Evolutionary conservation across 2,888 invertebrate species (phyloP), one percentile per base, ranked within the genome.

Genomic region (Lymantria dispar): DNA sequence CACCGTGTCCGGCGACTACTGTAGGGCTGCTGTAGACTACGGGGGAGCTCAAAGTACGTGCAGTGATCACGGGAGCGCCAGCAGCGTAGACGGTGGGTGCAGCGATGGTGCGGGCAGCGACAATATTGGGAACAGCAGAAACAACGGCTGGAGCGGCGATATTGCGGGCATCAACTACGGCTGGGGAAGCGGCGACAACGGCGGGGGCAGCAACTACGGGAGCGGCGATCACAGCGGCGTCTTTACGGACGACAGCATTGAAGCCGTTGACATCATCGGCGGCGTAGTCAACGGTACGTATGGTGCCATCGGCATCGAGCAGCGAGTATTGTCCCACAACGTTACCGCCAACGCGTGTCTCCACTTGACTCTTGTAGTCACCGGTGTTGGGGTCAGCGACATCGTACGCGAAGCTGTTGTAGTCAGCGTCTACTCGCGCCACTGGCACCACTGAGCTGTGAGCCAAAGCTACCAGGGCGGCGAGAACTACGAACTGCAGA

Each of bases 371-470:
- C 78, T 93, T 93, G 78, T 71, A 88, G 82, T 93, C 93, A 9
- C 93, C 93, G 52, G 93, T 93, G 76, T 87, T 74, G 62, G 90
- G 87, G 73, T 93, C 93, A 38, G 93, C 92, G 30, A 93, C 92
- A 59, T 92, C 91, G 76, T 93, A 93, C 0, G 92, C 83, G 77
- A 91, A 93, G 77, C 90, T 90, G 58, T 92, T 76, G 75, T 83
- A 85, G 80, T 88, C 89, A 61, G 76, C 66, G 75, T 92, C 92
- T 76, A 87, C 92, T 75, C 84, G 88, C 70, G 85, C 92, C 62
- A 92, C 84, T 65, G 92, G 92, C 74, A 90, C 86, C 62, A 91
- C 92, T 51, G 87, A 86, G 73, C 82, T 70, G 56, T 84, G 87
- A 60, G 82, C 84, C 60, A 74, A 76, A 63, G 84, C 84, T 64